Conservation (phyloP, 2,113 vertebrate species). For the Gopherus evgoodei region DNA sequence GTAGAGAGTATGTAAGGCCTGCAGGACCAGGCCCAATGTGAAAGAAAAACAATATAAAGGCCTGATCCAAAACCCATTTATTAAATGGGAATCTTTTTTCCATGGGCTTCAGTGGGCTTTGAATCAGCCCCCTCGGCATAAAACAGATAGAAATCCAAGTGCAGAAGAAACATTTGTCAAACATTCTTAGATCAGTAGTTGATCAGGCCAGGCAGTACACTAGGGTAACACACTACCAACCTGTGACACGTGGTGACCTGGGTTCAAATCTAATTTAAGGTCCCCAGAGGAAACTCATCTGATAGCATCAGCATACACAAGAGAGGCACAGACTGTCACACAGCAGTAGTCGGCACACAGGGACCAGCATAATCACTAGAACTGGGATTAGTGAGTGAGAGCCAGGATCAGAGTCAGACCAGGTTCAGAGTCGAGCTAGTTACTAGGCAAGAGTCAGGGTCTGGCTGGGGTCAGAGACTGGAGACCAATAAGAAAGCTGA, state of each 20-base stretch:
- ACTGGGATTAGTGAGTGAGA: not conserved
- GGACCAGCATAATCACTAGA: not conserved
- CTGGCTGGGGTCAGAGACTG: not conserved
- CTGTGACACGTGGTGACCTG: not conserved
- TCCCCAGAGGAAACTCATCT: not conserved
- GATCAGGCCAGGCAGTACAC: not conserved
- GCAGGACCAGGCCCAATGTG: not conserved
- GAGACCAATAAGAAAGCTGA: not conserved
- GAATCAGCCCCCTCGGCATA: not conserved
- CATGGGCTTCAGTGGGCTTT: not conserved
- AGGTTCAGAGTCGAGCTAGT: not conserved
- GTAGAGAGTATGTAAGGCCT: not conserved
- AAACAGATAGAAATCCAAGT: not conserved
- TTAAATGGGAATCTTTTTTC: not conserved
- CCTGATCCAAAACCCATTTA: not conserved
- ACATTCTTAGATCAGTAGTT: not conserved
- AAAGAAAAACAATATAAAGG: not conserved
- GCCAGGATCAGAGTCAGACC: not conserved
- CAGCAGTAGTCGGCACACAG: not conserved
- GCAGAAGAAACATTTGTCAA: not conserved
- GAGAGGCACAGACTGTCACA: not conserved
- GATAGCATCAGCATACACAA: not conserved
- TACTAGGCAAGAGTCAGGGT: not conserved
- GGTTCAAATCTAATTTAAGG: not conserved
- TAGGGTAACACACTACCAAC: not conserved